These are phyloP conservation scores for Glyptemys insculpta DNA, from an alignment of 2,797 vertebrate genomes.

Conservation along the genomic window DNA sequence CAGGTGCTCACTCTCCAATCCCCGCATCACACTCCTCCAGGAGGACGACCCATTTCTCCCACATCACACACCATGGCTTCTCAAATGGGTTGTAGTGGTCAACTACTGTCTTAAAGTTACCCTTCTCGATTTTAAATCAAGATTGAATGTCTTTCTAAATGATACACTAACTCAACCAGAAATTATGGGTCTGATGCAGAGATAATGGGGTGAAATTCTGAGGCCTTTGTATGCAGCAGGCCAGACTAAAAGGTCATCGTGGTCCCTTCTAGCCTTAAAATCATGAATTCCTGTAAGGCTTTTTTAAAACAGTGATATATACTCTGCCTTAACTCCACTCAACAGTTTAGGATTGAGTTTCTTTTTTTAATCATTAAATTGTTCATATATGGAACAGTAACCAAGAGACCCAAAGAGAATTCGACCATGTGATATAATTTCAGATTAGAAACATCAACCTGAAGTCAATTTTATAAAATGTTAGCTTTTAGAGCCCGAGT, in stretches of 20 bases:
- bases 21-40: fast-evolving
- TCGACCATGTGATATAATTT: background rate
- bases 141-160: no score
- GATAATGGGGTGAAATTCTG: no score
- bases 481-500: background rate
- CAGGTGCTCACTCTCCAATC: no score
- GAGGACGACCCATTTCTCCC: no score
- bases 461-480: background rate
- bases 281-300: background rate
- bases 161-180: background rate
- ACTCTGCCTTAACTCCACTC: no score
- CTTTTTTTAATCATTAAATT: background rate
- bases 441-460: background rate
- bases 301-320: background rate
- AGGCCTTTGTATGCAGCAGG: background rate
- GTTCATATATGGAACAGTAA: background rate
- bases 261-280: no score
- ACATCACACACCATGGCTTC: no score
- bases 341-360: no score
- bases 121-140: no score
- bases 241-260: background rate
- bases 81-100: no score
- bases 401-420: background rate
- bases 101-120: no score
- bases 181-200: background rate